These are phyloP conservation scores for Caenorhabditis sp. DNA, from an alignment of 2,888 invertebrate species.

Conservation along the genomic window DNA sequence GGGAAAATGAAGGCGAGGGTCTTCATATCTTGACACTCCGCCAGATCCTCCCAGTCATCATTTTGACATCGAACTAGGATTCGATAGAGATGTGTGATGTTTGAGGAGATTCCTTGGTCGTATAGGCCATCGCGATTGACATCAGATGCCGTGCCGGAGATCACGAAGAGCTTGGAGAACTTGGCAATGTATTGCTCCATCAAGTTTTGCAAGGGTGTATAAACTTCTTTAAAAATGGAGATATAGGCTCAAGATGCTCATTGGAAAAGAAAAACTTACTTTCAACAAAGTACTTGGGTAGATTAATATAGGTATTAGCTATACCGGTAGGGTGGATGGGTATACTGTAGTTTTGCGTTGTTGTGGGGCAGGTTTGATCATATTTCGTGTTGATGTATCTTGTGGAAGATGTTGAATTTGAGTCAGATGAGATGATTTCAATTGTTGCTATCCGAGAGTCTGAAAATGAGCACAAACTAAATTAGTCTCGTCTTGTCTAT, in stretches of 20 bases:
- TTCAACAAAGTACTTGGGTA: constrained; percentile 21
- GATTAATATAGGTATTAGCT: constrained; percentile 9
- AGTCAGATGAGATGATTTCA: not conserved
- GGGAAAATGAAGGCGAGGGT: constrained; percentile 32
- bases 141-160: constrained; percentile 39
- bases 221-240: constrained; percentile 15
- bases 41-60: constrained; percentile 22
- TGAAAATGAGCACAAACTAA: not conserved
- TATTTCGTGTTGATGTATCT: not conserved
- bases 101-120: constrained; percentile 7
- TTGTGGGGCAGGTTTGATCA: not conserved
- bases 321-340: not conserved
- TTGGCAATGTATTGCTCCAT: constrained; percentile 34
- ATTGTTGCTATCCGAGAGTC: not conserved
- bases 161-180: constrained; percentile 34
- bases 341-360: not conserved
- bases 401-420: not conserved
- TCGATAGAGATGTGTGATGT: constrained; percentile 28
- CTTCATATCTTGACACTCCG: constrained; percentile 15
- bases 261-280: constrained; percentile 7
- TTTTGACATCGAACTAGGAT: constrained; percentile 19
- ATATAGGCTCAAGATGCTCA: not conserved
- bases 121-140: constrained; percentile 35
- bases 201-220: constrained; percentile 30
- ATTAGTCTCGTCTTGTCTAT: no score